Conservation (phyloP, 2,113 vertebrate species). For the Microcebus murinus region DNA sequence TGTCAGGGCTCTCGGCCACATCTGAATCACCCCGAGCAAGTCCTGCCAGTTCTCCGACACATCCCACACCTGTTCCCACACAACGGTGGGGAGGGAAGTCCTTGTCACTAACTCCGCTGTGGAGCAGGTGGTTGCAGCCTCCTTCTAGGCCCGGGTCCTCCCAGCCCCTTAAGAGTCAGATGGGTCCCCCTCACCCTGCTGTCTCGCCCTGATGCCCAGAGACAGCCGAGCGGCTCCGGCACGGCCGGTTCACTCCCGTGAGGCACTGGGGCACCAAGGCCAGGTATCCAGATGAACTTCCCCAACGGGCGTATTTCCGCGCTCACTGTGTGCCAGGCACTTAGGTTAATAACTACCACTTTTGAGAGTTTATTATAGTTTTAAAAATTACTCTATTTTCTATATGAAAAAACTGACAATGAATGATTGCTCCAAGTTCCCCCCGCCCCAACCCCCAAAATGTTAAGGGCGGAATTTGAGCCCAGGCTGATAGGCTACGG, state of each 20-base stretch:
- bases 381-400: background rate
- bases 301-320: too few species aligned
- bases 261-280: too few species aligned
- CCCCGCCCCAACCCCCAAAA: background rate
- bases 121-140: too few species aligned
- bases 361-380: background rate
- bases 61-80: fast-evolving
- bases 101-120: background rate
- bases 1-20: too few species aligned
- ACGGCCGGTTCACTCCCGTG: fast-evolving
- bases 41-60: background rate
- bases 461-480: background rate
- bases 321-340: background rate
- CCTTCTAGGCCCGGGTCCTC: too few species aligned
- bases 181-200: background rate
- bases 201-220: background rate
- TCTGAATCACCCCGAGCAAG: too few species aligned
- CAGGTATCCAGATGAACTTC: background rate
- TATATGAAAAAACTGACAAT: background rate
- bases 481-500: background rate
- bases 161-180: background rate
- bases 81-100: too few species aligned
- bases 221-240: background rate
- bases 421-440: background rate
- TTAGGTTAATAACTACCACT: background rate